phyloP scores from a whole-genome alignment of 2,888 invertebrate genomes.

The Aphidius colemani region DNA sequence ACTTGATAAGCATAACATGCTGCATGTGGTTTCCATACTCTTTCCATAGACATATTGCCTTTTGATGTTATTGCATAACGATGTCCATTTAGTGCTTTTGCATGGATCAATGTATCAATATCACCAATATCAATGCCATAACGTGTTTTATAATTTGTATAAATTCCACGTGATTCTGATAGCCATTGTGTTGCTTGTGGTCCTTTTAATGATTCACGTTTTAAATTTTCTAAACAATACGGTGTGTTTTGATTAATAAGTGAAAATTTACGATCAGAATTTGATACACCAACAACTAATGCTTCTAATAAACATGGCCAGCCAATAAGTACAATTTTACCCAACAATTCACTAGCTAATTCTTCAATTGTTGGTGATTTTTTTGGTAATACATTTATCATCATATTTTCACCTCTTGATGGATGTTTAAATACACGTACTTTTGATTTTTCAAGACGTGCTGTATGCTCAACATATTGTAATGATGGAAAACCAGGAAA shows the following conservation, averaged over 20 bases:
- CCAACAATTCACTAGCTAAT: conserved; percentile 70
- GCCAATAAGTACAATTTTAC: conserved; percentile 76
- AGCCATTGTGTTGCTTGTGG: conserved; percentile 33
- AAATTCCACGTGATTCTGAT: conserved; percentile 48
- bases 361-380: conserved; percentile 61
- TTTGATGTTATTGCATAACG: conserved; percentile 66
- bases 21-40: conserved; percentile 71
- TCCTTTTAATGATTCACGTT: conserved; percentile 40
- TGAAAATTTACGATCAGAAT: conserved; percentile 27
- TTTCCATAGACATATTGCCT: conserved; percentile 70
- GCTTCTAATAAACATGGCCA: conserved; percentile 95
- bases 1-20: conserved; percentile 75
- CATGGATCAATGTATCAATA: conserved; percentile 71
- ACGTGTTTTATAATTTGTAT: conserved; percentile 64
- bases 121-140: conserved; percentile 80
- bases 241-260: conserved; percentile 27
- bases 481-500: conserved; percentile 94
- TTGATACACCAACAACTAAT: conserved; percentile 69
- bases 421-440: conserved; percentile 89
- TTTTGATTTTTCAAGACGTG: conserved; percentile 58
- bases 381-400: conserved; percentile 68
- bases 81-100: conserved; percentile 73
- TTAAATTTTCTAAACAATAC: conserved; percentile 35
- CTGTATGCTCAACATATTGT: conserved; percentile 79
- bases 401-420: conserved; percentile 82